Percentiles rank a stretch among this genome's conserved stretches.
Conservation (phyloP, 2,113 vertebrate species). For the Lophura nycthemera region DNA sequence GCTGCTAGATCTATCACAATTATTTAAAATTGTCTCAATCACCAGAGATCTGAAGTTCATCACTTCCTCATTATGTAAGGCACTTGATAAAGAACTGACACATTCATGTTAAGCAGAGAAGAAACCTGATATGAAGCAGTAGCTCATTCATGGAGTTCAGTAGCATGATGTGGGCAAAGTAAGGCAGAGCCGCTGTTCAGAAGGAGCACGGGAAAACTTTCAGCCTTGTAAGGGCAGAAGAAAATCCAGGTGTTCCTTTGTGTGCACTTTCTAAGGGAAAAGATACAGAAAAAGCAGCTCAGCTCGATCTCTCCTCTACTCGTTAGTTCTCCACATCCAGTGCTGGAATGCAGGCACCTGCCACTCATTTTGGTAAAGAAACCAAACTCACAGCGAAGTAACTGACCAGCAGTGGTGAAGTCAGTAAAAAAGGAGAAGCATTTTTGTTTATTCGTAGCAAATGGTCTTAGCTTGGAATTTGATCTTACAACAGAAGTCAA, state of each 20-base stretch:
- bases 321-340: no score
- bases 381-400: background rate
- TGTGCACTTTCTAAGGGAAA: background rate
- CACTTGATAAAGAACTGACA: accelerated
- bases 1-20: accelerated
- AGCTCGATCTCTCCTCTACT: background rate
- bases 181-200: background rate
- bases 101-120: background rate
- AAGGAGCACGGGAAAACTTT: accelerated
- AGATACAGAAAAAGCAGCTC: background rate
- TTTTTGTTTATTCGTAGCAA: background rate
- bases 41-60: background rate
- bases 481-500: background rate
- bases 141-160: accelerated
- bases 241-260: background rate
- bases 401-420: background rate
- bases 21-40: accelerated
- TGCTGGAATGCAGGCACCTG: no score
- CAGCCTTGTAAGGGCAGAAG: background rate
- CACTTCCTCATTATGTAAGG: accelerated
- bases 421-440: accelerated
- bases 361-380: background rate
- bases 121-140: background rate
- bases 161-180: accelerated
- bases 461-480: background rate